Base-by-base conservation (phyloP, 2,888 invertebrate species). In the Leptinotarsa haldemani region DNA sequence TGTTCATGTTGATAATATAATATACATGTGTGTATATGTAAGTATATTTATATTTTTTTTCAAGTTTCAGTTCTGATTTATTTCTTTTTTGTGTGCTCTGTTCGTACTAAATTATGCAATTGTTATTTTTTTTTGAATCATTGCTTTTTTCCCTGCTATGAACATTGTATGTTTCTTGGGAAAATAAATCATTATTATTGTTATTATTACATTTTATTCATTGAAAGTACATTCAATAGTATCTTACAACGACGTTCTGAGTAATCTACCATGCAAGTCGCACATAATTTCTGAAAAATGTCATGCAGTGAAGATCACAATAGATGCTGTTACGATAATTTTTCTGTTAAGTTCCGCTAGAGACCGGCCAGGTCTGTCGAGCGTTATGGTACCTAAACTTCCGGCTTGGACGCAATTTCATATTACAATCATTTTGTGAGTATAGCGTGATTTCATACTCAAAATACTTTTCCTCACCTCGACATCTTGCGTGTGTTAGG, bases 261-360 rank as follows among this genome's bases (percentile, higher is more conserved):
- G n/a, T 50, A 50, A 16, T 50, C 50, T 50, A 20, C 20, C 22
- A 20, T 13, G 13, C 56, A 22, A 56, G 20, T 22, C 20, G 25
- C 12, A 4, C 22, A 22, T 22, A 13, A 25, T 61, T 40, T 40
- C 30, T 61, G 30, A 18, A 69, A 40, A 48, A 30, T 77, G 79
- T 80, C 79, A 80, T 76, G 79, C 78, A 68, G 64, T 63, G 69
- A 69, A 70, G 78, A 80, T 77, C 78, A 78, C 80, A 79, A 79
- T 77, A 75, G 78, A 79, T 77, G 78, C 79, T 81, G 82, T 81
- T 74, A 79, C 76, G 78, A 77, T 68, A 74, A 78, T 78, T 77
- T 77, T 79, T 74, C 72, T 75, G 66, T 73, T 40, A 69, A 77
- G 80, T 81, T 81, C 80, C 81, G 80, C 80, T 75, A 80, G 77